Base-by-base conservation (phyloP, 1,140 invertebrate genomes). In the Eubasilissa regina region DNA sequence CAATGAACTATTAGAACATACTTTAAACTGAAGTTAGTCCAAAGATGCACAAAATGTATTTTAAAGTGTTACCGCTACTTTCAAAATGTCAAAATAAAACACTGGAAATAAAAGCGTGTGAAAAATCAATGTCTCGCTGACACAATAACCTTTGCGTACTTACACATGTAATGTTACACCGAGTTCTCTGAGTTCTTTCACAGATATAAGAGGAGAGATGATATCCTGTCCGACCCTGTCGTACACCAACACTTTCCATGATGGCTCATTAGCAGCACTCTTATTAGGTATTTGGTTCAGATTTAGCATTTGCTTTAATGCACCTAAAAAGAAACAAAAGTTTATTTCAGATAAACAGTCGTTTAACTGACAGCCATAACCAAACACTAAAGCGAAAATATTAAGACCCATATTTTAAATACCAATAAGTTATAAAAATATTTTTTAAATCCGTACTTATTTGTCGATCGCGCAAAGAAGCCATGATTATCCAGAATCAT, bases 141-240 rank as follows among this genome's bases (percentile, higher is more conserved):
- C 8, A 4, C 1, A 17, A 7, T 55, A 8, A 8, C 1, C 51
- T 62, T 62, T 70, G 13, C 15, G 17, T 76, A 90, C 93, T 93
- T 92, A 98, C 95, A 99, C 93, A 91, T 99, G 97, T 74, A 99
- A 91, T 60, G 99, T 99, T 13, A 99, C 96, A 79, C 98, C 98
- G 83, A 98, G 89, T 88, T 99, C 97, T 85, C 98, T 87, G 1
- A 99, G 89, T 86, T 99, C 98, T 89, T 98, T 99, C 0, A 99
- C 94, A 53, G 97, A 97, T 84, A 99, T 92, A 62, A 99, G 88
- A 3, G 98, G 98, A 15, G 98, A 99, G 84, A 99, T 98, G 60
- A 99, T 99, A 86, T 99, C 98, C 89, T 99, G 98, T 7, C 98
- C 98, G 84, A 94, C 93, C 84, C 95, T 92, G 88, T 99, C 99